Evolutionary conservation across 1,140 invertebrate species (phyloP), one percentile per base, ranked within the genome.

Genomic region (Mercenaria mercenaria): DNA sequence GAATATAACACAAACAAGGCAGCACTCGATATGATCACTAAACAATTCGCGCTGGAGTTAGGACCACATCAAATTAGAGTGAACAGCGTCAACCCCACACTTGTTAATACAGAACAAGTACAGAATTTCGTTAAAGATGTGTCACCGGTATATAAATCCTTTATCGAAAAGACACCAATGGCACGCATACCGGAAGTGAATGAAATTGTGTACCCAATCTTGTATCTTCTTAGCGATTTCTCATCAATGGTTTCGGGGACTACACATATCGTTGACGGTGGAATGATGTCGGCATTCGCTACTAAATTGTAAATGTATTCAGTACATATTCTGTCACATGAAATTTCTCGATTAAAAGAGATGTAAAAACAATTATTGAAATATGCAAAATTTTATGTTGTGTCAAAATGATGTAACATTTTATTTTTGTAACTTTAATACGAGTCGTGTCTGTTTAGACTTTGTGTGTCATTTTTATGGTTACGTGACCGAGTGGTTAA

Each of bases 51-150:
- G 84, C 97, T n/a, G 32, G 98, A 99, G 96, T 96, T 99, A 26
- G 98, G 98, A 0, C 97, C 97, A 0, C 95, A 97, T 59, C 99
- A 97, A 59, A 99, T 99, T 88, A 96, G 98, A 89, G 97, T 98
- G 0, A 99, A 99, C 94, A 97, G 97, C 72, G 97, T 99, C 0
- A 98, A 99, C 96, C 98, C 98, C 13, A 93, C 92, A 0, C 98
- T 99, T 0, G 98, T 98, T 26, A 96, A 98, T 96, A 99, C 98
- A 1, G 97, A 97, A 89, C 98, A 99, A 98, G 98, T 98, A 0
- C 97, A 97, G 94, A 94, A 4, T n/a, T n/a, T 97, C 23, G 97
- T 97, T n/a, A 99, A 98, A 98, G 97, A 97, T 11, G 97, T 98
- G 0, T 39, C 3, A 4, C 97, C 98, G 0, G 95, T 94, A 1